phyloP scores from a whole-genome alignment of 2,888 invertebrate genomes.

The Eristalinus aeneus region DNA sequence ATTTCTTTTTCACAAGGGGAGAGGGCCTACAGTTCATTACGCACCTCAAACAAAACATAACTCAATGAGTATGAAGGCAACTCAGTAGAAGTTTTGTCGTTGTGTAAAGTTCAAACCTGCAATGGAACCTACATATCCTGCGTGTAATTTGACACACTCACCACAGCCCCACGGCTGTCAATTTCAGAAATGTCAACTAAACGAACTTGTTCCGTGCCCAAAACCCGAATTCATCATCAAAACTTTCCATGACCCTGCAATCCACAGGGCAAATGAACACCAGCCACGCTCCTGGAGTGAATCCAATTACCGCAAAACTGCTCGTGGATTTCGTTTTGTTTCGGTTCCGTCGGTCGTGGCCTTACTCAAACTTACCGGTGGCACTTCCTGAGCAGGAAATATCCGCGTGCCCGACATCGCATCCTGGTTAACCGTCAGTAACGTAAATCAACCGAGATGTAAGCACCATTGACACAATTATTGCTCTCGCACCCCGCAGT shows the following conservation, averaged over 20 bases:
- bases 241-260: background rate
- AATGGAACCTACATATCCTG: too few relatives aligned
- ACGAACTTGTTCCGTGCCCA: background rate
- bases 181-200: too few relatives aligned
- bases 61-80: too few relatives aligned
- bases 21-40: too few relatives aligned
- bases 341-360: background rate
- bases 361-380: background rate
- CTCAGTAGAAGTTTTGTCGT: too few relatives aligned
- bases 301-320: background rate
- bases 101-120: too few relatives aligned
- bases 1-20: too few relatives aligned
- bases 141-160: too few relatives aligned
- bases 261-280: background rate
- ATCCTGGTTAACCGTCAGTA: constrained; percentile 4
- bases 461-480: constrained; percentile 61
- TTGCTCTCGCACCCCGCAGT: constrained; percentile 8
- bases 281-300: background rate
- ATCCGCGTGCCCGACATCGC: constrained; percentile 21
- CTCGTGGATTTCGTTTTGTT: background rate
- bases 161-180: too few relatives aligned
- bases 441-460: constrained; percentile 33
- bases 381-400: background rate
- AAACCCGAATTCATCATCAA: background rate
- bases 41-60: too few relatives aligned